Evolutionary conservation across 35 echinoderm and acorn worm species (phyloP).

Genomic region (Patiria miniata): DNA sequence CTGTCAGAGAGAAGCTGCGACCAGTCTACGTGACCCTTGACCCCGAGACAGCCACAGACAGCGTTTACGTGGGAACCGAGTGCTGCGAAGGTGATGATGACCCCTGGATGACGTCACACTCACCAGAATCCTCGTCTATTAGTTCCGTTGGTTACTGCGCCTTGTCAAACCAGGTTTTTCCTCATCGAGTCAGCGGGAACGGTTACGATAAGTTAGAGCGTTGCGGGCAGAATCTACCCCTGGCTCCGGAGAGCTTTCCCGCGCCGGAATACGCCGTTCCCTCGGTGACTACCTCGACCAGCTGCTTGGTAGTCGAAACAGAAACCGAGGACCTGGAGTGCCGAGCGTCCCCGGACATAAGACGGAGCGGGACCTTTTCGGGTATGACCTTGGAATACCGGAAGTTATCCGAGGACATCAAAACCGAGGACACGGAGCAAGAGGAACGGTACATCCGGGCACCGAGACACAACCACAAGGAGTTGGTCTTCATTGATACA

Average conservation of each 20-base stretch:
- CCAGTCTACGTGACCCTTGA: constrained; percentile 24
- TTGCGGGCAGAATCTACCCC: not conserved
- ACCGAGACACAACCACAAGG: constrained; percentile 14
- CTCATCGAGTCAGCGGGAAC: not conserved
- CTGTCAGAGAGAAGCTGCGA: not conserved
- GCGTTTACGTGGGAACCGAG: not conserved
- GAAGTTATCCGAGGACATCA: not conserved
- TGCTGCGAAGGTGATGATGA: constrained; percentile 4
- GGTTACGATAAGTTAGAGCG: constrained; percentile 12
- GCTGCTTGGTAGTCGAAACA: not conserved
- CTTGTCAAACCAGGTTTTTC: not conserved
- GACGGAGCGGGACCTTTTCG: not conserved
- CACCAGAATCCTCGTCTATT: not conserved
- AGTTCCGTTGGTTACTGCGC: not conserved
- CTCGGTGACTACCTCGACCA: not conserved
- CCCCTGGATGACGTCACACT: constrained; percentile 10
- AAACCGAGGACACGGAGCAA: not conserved
- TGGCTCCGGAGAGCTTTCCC: not conserved
- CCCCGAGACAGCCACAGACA: not conserved
- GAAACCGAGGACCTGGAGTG: not conserved
- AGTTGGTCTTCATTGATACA: not conserved
- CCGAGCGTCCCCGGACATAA: not conserved
- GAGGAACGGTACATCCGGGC: not conserved
- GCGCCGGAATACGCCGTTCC: not conserved
- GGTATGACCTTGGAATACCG: not conserved